phyloP scores from a whole-genome alignment of 2,797 vertebrate genomes.

The Chromobotia macracanthus region DNA sequence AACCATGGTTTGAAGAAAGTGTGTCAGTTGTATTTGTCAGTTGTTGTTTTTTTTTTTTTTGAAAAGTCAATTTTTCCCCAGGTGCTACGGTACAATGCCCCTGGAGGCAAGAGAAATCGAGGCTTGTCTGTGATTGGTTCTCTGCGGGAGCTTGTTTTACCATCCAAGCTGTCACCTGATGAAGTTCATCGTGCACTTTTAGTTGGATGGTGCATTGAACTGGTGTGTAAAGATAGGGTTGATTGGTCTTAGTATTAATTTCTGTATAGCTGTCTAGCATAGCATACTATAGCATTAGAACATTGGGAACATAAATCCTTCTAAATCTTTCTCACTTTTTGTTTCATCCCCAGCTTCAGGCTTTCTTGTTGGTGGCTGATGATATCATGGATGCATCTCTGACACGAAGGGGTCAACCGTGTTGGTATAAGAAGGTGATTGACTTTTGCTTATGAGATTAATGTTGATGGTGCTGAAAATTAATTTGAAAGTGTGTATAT shows the following conservation, averaged over 20 bases:
- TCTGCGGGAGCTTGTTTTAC: constrained; percentile 76
- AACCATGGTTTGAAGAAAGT: no score
- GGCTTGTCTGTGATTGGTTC: constrained; percentile 87
- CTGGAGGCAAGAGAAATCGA: constrained; percentile 89
- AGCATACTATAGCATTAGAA: neutral
- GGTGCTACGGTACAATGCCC: constrained; percentile 84
- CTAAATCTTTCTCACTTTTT: neutral
- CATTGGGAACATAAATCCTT: no score
- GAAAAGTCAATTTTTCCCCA: constrained; percentile 53
- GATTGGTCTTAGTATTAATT: neutral
- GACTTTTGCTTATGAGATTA: neutral
- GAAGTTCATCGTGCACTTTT: constrained; percentile 77
- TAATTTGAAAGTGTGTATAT: neutral
- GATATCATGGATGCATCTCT: constrained; percentile 94
- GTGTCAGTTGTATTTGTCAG: neutral
- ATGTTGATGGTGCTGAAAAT: neutral
- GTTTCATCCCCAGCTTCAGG: constrained; percentile 82
- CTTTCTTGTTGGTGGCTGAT: constrained; percentile 89
- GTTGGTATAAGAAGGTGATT: constrained; percentile 92
- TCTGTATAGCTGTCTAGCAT: neutral
- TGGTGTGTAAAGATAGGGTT: constrained; percentile 76
- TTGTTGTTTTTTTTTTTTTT: neutral
- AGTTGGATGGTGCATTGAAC: constrained; percentile 93
- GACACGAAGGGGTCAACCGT: constrained; percentile 87
- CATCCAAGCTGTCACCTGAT: constrained; percentile 74